Evolutionary conservation across 64 coral and sea anemone genomes (phyloP), one percentile per base, ranked within the genome.

Genomic region (Astreopora myriophthalma): DNA sequence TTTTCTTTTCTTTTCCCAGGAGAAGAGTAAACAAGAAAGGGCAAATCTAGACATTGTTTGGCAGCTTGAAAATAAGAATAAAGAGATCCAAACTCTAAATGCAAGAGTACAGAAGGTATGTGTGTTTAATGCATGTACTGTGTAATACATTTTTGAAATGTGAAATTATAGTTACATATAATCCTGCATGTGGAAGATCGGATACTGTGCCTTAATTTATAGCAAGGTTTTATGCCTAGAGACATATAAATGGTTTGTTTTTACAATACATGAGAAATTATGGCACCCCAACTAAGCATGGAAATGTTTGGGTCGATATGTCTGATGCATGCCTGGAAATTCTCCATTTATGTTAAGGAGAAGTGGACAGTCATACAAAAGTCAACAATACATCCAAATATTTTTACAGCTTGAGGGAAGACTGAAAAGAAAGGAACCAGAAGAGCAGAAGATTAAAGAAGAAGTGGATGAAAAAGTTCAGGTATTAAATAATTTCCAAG

Each of bases 41-140:
- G 73, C 94, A n/a, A 92, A 86, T 77, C 61, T 95, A 79, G 97
- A 99, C 89, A 71, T 99, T 19, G 65, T 89, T 23, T 99, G 97
- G 97, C 97, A 99, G 69, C 73, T 99, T 87, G 97, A 99, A 34
- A 91, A 66, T 51, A 99, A 99, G 49, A 95, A 95, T 42, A 96
- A 99, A 35, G 97, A 99, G 73, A 71, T 99, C 8, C 88, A 93
- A 73, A 46, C 83, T 16, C 39, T 99, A 87, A 89, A 89, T 73
- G 29, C 90, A 57, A 95, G 82, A 99, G 13, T 84, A 76, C 91
- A 94, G 83, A 98, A 92, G 75, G 96, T 94, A 92, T 61, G 8
- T 74, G 1, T 1, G 0, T 24, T 74, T 35, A 31, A 37, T 65
- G 35, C n/a, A n/a, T n/a, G 10, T 38, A 55, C 2, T 80, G 25